A percentile compares a stretch with the other conserved stretches of the same genome.
These are phyloP conservation scores for Gobio gobio DNA, from an alignment of 2,113 vertebrate genomes.

Conservation along the genomic window DNA sequence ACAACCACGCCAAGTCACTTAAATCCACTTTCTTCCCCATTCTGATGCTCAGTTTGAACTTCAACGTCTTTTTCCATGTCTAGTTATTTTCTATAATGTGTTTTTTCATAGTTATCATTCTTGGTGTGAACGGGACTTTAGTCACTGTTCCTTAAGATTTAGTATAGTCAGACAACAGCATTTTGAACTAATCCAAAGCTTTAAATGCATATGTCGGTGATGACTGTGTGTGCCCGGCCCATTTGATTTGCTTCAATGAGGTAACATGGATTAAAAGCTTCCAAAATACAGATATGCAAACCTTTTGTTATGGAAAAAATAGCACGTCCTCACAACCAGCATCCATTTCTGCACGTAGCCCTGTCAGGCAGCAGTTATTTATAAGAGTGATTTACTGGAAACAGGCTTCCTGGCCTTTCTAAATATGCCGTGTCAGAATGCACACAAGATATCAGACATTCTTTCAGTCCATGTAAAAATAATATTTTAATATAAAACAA, in stretches of 20 bases:
- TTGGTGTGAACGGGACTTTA: too few relatives aligned
- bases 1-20: too few relatives aligned
- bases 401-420: slow-evolving; percentile 10
- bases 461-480: not conserved
- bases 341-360: not conserved
- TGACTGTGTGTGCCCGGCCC: not conserved
- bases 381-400: slow-evolving; percentile 30
- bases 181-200: not conserved
- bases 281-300: slow-evolving; percentile 33
- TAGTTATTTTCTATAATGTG: too few relatives aligned
- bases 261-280: slow-evolving; percentile 33
- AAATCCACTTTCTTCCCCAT: too few relatives aligned
- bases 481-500: not conserved
- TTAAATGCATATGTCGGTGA: not conserved
- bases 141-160: too few relatives aligned
- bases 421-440: slow-evolving; percentile 23
- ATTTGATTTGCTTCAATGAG: slow-evolving; percentile 11
- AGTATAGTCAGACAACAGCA: not conserved
- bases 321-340: slow-evolving; percentile 34
- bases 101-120: too few relatives aligned
- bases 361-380: slow-evolving; percentile 44
- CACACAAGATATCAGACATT: slow-evolving; percentile 7
- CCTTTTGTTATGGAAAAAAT: slow-evolving; percentile 51
- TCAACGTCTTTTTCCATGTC: too few relatives aligned
- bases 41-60: too few relatives aligned